Base-by-base conservation (phyloP, 2,888 invertebrate species). In the Subacronicta megacephala region DNA sequence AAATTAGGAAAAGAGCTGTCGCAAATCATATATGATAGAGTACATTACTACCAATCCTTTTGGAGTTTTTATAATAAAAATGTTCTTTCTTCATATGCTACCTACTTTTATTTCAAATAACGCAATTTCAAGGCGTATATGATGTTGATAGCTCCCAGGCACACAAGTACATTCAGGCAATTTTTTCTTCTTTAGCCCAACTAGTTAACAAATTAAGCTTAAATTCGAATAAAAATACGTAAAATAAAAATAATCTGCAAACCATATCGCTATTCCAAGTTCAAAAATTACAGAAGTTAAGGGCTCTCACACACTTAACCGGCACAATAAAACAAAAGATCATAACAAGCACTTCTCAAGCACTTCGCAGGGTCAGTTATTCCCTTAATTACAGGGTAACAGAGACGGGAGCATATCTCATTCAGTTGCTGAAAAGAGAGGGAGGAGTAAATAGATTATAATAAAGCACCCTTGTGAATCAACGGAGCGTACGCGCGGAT, bases 261-360 rank as follows among this genome's bases (percentile, higher is more conserved):
- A 57, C 68, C 37, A 26, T 75, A 68, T 70, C 33, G 75, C 72
- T 64, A 54, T 66, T 56, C 63, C 56, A 69, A 53, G 56, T 74
- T 66, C 72, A 62, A 86, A 85, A 87, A 79, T 71, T 60, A 77
- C 70, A 73, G 75, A 64, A 63, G 65, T 61, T 75, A 84, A 91
- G 86, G 61, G 82, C 79, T 69, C 88, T 88, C 69, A 67, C 73
- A 81, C 81, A 81, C 84, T 85, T 81, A 77, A 82, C 80, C 60
- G 74, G 71, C 71, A 86, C 79, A 88, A 88, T 88, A 87, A 92
- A 85, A 93, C 90, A 93, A 93, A 87, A 84, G 86, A 88, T 89
- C 89, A 89, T 82, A 89, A 90, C 86, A 89, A 88, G 88, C 86
- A 83, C 91, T 90, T 85, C 85, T 87, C 83, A 86, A 85, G 84